Percentiles rank a stretch among this genome's conserved stretches.
Conservation (phyloP, 2,113 vertebrate genomes). For the Centropus unirufus region DNA sequence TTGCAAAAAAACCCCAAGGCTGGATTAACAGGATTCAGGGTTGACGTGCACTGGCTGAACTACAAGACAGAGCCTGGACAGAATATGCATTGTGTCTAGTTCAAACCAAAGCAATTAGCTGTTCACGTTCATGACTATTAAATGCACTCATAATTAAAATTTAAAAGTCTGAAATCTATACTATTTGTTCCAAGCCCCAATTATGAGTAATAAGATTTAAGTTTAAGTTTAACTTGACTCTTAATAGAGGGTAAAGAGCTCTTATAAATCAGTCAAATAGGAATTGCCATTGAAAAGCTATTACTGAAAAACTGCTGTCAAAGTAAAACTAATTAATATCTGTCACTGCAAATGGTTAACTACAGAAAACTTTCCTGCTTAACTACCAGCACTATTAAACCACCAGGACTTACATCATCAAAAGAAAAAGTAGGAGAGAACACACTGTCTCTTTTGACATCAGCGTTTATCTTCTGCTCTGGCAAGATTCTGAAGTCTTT, state of each 20-base stretch:
- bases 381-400: slow-evolving; percentile 69
- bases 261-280: slow-evolving; percentile 78
- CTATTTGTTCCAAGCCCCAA: slow-evolving; percentile 67
- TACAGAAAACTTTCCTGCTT: slow-evolving; percentile 68
- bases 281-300: slow-evolving; percentile 68
- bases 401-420: slow-evolving; percentile 59
- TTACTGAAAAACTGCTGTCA: slow-evolving; percentile 65
- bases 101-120: slow-evolving; percentile 59
- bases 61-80: not conserved
- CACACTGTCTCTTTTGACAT: slow-evolving; percentile 64
- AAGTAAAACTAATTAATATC: slow-evolving; percentile 79
- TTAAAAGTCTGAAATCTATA: slow-evolving; percentile 75
- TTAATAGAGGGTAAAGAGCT: slow-evolving; percentile 82
- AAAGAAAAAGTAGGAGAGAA: slow-evolving; percentile 74
- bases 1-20: not conserved
- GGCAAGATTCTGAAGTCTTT: slow-evolving; percentile 59
- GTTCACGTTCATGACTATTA: slow-evolving; percentile 61
- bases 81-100: slow-evolving; percentile 15
- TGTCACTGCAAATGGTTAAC: slow-evolving; percentile 70
- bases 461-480: slow-evolving; percentile 58
- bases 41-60: not conserved
- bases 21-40: not conserved
- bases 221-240: slow-evolving; percentile 78
- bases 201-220: slow-evolving; percentile 79
- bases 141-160: slow-evolving; percentile 75